A percentile compares a stretch with the other conserved stretches of the same genome.
Evolutionary conservation across 2,797 vertebrate genomes (phyloP).

Genomic region (Peromyscus eremicus): DNA sequence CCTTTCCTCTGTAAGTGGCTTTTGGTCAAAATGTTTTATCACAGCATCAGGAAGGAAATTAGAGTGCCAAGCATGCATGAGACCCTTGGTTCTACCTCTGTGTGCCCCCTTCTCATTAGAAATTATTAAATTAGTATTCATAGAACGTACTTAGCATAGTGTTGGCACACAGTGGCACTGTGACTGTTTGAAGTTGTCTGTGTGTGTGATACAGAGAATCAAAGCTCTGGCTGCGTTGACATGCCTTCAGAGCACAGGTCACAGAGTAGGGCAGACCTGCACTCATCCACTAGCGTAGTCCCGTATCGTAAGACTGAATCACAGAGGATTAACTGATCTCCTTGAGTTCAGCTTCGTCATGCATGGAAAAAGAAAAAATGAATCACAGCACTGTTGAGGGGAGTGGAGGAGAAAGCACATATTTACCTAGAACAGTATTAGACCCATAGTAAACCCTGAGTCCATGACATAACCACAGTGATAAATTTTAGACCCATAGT

Average conservation of each 20-base stretch:
- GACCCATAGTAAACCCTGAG: not conserved
- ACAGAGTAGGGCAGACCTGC: not conserved
- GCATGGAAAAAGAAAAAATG: not conserved
- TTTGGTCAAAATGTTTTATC: not conserved
- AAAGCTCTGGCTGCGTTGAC: not conserved
- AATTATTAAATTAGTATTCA: not conserved
- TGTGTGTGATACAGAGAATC: not conserved
- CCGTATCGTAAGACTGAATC: not conserved
- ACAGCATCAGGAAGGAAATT: not conserved
- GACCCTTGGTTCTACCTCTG: not conserved
- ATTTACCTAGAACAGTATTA: not conserved
- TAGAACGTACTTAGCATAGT: not conserved
- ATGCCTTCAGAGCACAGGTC: not conserved
- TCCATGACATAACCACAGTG: not conserved
- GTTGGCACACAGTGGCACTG: not conserved
- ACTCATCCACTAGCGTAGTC: not conserved
- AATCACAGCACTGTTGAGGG: not conserved
- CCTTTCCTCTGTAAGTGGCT: not conserved
- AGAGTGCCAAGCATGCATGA: not conserved
- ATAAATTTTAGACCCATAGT: not conserved
- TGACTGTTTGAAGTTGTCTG: not conserved
- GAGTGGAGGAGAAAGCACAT: not conserved
- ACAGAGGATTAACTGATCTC: not conserved
- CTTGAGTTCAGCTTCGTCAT: constrained; percentile 33
- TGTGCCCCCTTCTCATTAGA: not conserved